phyloP scores from a whole-genome alignment of 2,797 vertebrate species.

The Australoheros facetus region DNA sequence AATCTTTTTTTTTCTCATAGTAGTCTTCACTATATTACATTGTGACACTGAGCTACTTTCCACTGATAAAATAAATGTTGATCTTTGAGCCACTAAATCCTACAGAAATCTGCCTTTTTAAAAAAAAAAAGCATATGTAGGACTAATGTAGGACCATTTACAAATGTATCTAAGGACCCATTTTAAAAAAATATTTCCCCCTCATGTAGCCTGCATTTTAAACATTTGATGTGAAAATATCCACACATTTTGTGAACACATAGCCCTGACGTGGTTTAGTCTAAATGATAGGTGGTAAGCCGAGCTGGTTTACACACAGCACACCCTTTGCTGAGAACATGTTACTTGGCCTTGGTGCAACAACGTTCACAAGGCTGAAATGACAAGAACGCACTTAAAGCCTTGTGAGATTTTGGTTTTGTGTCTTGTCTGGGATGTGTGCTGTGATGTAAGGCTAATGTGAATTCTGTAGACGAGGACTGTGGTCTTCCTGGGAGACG shows the following conservation, averaged over 20 bases:
- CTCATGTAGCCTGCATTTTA: background rate
- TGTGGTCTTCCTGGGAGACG: slow-evolving; percentile 26
- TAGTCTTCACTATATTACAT: background rate
- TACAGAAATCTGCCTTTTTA: background rate
- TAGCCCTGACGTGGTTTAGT: slow-evolving; percentile 54
- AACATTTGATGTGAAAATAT: slow-evolving; percentile 32
- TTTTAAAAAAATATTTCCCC: background rate
- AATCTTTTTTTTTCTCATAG: background rate
- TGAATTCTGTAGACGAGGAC: slow-evolving; percentile 35
- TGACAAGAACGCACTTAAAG: slow-evolving; percentile 48
- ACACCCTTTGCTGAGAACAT: slow-evolving; percentile 67
- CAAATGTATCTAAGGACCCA: background rate
- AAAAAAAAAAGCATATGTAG: background rate
- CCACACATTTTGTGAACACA: slow-evolving; percentile 16
- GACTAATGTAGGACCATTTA: background rate
- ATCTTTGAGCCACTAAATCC: slow-evolving; percentile 14
- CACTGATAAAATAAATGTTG: slow-evolving; percentile 11
- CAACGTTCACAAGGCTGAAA: slow-evolving; percentile 56
- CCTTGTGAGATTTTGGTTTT: slow-evolving; percentile 47
- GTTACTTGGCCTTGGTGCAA: slow-evolving; percentile 53
- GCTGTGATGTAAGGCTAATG: slow-evolving; percentile 30
- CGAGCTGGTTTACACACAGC: slow-evolving; percentile 47
- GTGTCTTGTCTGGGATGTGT: slow-evolving; percentile 15
- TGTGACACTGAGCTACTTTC: background rate
- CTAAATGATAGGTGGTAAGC: slow-evolving; percentile 60